Conservation (phyloP, 1,140 invertebrate species). For the Drosophila virilis region DNA sequence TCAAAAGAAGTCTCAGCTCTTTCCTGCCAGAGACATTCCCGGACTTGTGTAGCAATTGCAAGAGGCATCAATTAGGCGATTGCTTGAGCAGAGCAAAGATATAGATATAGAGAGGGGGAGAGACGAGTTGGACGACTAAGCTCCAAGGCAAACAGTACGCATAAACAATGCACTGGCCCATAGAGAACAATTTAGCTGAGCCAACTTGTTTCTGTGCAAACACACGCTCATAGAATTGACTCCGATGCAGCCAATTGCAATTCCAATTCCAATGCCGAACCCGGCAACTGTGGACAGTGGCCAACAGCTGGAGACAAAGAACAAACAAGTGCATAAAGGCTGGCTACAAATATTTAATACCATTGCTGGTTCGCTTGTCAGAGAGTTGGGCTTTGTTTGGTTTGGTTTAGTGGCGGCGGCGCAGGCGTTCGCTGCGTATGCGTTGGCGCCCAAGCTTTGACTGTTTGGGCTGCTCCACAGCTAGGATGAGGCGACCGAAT, state of each 20-base stretch:
- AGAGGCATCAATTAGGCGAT: constrained; percentile 66
- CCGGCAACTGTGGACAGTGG: constrained; percentile 41
- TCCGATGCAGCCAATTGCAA: constrained; percentile 30
- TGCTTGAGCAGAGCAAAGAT: constrained; percentile 5
- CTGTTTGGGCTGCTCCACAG: constrained; percentile 62
- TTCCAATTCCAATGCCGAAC: constrained; percentile 54
- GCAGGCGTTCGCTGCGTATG: constrained; percentile 62
- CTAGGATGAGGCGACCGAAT: constrained; percentile 65
- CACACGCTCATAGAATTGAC: constrained; percentile 31
- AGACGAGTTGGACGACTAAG: too few species aligned
- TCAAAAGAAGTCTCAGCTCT: background rate
- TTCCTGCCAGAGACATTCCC: background rate
- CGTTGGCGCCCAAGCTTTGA: constrained; percentile 26
- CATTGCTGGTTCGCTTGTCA: background rate
- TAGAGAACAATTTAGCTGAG: constrained; percentile 57
- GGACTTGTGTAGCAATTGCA: constrained; percentile 3
- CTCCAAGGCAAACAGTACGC: constrained; percentile 57
- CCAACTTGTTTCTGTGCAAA: constrained; percentile 54
- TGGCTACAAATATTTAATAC: constrained; percentile 42
- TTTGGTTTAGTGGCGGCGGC: constrained; percentile 30
- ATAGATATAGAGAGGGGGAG: too few species aligned
- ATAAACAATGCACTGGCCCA: constrained; percentile 74
- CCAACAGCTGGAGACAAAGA: constrained; percentile 19
- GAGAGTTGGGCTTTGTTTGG: constrained; percentile 19
- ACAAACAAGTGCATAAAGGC: constrained; percentile 23